Conservation (phyloP, 2,113 vertebrate genomes). For the Dicerorhinus sumatrensis region DNA sequence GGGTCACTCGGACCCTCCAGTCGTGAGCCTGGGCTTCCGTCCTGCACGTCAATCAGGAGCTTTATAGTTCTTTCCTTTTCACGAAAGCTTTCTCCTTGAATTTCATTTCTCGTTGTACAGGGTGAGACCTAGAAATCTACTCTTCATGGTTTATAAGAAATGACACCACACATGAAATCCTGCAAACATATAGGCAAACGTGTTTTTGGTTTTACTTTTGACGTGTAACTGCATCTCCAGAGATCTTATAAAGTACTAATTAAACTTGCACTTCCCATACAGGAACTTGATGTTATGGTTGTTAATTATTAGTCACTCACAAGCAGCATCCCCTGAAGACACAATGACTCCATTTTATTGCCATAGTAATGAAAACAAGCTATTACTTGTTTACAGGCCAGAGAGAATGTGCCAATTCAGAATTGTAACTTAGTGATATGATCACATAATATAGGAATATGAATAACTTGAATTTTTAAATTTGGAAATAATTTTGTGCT, state of each 20-base stretch:
- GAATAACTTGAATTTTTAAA: slow-evolving; percentile 5
- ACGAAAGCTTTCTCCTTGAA: background rate
- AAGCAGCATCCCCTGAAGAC: background rate
- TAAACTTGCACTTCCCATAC: background rate
- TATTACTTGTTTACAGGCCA: background rate
- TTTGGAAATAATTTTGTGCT: background rate
- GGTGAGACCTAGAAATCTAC: background rate
- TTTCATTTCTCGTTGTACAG: background rate
- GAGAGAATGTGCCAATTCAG: background rate
- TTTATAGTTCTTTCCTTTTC: background rate
- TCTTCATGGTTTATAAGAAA: background rate
- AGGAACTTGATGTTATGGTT: background rate
- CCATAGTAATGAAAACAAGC: background rate
- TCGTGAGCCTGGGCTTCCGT: background rate
- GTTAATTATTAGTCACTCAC: background rate
- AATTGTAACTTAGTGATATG: background rate
- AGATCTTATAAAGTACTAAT: background rate
- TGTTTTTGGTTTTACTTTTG: background rate
- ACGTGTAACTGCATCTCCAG: background rate
- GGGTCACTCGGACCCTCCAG: background rate
- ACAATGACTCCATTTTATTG: background rate
- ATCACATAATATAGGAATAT: background rate
- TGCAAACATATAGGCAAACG: background rate
- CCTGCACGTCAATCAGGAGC: background rate
- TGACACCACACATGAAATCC: background rate